phyloP scores from a whole-genome alignment of 2,113 vertebrate species.

The Crypturellus undulatus region DNA sequence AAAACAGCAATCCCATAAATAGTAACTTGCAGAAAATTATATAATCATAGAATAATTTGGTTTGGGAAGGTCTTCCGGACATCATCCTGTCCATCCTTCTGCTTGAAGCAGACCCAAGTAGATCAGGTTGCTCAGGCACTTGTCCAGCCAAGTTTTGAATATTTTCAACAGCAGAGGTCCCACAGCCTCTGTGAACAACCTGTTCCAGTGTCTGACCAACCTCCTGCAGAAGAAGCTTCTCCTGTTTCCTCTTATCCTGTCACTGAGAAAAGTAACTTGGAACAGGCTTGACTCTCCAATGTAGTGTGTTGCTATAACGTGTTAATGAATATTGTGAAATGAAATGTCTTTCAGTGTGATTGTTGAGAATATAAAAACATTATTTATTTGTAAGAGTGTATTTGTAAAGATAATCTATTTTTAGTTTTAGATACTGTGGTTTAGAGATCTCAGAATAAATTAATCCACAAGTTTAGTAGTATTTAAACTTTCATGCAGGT shows the following conservation, averaged over 20 bases:
- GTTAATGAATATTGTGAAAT: background rate
- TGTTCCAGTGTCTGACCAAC: background rate
- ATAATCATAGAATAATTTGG: background rate
- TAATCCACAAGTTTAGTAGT: background rate
- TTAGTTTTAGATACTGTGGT: background rate
- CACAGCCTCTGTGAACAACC: background rate
- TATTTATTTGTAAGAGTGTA: background rate
- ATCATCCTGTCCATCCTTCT: background rate
- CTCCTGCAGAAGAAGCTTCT: background rate
- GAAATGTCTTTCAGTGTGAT: background rate
- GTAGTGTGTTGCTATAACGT: background rate
- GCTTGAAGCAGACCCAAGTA: background rate
- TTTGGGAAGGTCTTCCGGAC: background rate
- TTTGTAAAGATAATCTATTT: background rate
- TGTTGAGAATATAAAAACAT: background rate
- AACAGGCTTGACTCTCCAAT: background rate
- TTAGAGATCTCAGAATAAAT: background rate
- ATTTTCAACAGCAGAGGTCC: background rate
- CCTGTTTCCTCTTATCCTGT: accelerated
- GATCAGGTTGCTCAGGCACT: background rate
- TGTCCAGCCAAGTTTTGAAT: background rate
- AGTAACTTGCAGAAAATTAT: background rate
- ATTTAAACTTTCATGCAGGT: background rate
- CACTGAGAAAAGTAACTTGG: background rate
- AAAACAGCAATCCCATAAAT: background rate